Percentiles rank a stretch among this genome's conserved stretches.
Evolutionary conservation across 2,113 vertebrate species (phyloP).

Genomic region (Marmota monax): DNA sequence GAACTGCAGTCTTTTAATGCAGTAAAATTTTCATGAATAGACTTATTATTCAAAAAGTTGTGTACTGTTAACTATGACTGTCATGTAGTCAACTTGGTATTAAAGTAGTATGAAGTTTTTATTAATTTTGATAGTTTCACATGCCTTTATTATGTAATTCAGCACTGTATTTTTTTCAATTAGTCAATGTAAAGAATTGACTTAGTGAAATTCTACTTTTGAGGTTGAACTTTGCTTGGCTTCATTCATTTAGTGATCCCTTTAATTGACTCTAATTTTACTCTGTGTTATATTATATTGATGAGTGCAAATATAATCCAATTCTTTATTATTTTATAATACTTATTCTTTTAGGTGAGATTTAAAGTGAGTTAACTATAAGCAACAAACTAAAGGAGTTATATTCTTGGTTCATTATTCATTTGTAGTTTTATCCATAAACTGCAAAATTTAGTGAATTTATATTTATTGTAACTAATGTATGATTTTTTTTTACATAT

Average conservation of each 20-base stretch:
- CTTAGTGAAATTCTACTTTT: background rate
- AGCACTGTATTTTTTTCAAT: background rate
- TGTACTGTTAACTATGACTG: background rate
- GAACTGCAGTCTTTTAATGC: background rate
- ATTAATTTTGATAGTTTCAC: background rate
- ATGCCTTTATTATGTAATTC: background rate
- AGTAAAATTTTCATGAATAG: background rate
- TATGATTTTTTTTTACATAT: background rate
- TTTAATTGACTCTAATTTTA: background rate
- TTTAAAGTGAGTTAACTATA: background rate
- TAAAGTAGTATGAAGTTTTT: background rate
- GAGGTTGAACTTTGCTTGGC: background rate
- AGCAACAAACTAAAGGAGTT: background rate
- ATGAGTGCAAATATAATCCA: background rate
- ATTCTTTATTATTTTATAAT: background rate
- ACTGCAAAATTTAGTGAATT: background rate
- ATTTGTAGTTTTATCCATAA: background rate
- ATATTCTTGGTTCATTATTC: background rate
- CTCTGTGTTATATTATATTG: background rate
- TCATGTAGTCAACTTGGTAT: background rate
- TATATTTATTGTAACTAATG: background rate
- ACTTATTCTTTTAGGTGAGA: background rate
- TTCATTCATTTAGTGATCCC: background rate
- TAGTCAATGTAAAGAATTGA: background rate
- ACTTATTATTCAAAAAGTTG: background rate